A percentile compares a stretch with the other conserved stretches of the same genome.
phyloP scores from a whole-genome alignment of 2,797 vertebrate species.

The Numenius phaeopus region DNA sequence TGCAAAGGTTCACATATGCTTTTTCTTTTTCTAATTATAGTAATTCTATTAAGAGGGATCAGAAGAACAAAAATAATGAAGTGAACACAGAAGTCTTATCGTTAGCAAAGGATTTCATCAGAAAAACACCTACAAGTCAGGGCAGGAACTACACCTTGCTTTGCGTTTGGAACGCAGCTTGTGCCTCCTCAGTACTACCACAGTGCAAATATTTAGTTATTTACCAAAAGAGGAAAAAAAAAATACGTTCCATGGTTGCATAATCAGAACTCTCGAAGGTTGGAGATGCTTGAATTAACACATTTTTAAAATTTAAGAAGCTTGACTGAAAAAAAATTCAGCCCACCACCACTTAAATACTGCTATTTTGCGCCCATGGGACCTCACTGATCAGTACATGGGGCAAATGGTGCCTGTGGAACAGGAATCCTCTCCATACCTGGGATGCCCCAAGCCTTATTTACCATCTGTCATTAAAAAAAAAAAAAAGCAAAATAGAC shows the following conservation, averaged over 20 bases:
- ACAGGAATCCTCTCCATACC: neutral
- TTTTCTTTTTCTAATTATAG: neutral
- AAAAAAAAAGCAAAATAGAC: no score
- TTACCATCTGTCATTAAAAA: neutral
- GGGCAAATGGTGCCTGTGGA: neutral
- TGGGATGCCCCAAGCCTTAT: neutral
- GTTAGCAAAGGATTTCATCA: conserved; percentile 31
- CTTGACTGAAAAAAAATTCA: conserved; percentile 15
- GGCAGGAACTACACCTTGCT: conserved; percentile 45
- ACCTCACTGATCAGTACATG: neutral
- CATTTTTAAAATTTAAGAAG: conserved; percentile 20
- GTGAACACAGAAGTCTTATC: conserved; percentile 27
- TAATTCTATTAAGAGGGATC: neutral
- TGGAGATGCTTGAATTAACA: neutral
- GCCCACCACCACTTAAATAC: neutral
- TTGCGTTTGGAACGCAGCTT: neutral
- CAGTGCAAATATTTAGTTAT: conserved; percentile 42
- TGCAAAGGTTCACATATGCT: neutral
- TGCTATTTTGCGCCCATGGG: neutral
- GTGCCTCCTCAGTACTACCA: neutral
- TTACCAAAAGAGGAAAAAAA: neutral
- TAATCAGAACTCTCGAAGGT: neutral
- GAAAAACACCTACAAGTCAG: conserved; percentile 55
- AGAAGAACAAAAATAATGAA: neutral
- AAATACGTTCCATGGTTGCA: neutral